Base-by-base conservation (phyloP, 1,140 invertebrate genomes). In the Aphaenogaster ashmeadi region DNA sequence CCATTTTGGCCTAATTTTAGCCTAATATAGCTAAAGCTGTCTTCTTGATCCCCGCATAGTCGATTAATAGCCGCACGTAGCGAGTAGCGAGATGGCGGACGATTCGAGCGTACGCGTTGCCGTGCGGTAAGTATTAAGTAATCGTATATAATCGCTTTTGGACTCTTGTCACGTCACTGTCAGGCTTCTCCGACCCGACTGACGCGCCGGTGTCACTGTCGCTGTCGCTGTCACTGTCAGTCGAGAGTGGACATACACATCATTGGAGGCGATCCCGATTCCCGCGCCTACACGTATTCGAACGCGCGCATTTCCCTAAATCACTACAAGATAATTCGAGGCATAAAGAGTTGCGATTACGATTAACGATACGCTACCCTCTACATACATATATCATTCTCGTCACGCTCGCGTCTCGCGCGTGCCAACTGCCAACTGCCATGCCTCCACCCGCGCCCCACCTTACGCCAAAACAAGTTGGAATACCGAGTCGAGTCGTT, bases 61-160 rank as follows among this genome's bases (percentile, higher is more conserved):
- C 75, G 50, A 41, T 54, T 64, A 36, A 86, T 81, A 80, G 66
- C 27, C 52, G 8, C 8, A 64, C 72, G 44, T 83, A 60, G 7
- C 80, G 93, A 93, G 89, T 83, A 60, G 7, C 80, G 93, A 93
- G 89, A 95, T 95, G 94, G 93, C 94, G 89, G 94, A 95, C 87
- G 94, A 95, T 86, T 94, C 94, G 56, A 94, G 94, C 66, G 94
- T 95, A 90, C 94, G 94, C 87, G 94, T 95, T 71, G 94, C 94
- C 71, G 94, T 95, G 83, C 94, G 94, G 94, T 95, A 87, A 94
- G 94, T 93, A 27, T 27, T 27, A 60, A 85, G 64, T 54, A 38
- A 50, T 33, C 38, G 13, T 60, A 33, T 58, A 9, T 64, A 33
- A 52, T 18, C 44, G 18, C 18, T 15, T 36, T 9, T 15, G 7